phyloP scores from a whole-genome alignment of 2,797 vertebrate species.

The Nannoperca obscura region DNA sequence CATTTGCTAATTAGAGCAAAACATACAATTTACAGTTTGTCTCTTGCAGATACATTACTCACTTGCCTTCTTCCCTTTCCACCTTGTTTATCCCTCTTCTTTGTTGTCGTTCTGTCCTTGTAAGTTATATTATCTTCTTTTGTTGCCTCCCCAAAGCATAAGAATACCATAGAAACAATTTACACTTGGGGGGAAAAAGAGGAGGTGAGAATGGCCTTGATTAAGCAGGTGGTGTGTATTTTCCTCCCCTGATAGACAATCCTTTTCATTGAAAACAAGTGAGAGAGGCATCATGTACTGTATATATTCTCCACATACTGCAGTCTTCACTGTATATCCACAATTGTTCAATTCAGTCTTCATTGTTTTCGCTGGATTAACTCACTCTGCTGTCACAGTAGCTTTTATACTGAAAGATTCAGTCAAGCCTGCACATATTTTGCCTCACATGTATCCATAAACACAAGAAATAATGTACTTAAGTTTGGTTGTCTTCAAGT shows the following conservation, averaged over 20 bases:
- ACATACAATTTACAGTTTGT: background rate
- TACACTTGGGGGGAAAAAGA: background rate
- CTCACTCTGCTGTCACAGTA: background rate
- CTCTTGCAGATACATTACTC: background rate
- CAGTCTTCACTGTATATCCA: background rate
- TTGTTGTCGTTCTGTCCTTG: background rate
- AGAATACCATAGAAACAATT: background rate
- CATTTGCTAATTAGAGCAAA: background rate
- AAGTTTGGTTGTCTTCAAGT: background rate
- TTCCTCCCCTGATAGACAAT: slow-evolving; percentile 4
- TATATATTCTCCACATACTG: background rate
- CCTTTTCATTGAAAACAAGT: slow-evolving; percentile 3
- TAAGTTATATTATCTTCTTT: background rate
- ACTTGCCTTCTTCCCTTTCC: background rate
- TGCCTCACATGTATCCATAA: background rate
- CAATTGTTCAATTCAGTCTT: background rate
- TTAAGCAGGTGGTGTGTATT: background rate
- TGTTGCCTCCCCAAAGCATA: background rate
- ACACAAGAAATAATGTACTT: background rate
- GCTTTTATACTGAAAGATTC: background rate
- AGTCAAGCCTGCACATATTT: slow-evolving; percentile 6
- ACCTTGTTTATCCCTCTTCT: background rate
- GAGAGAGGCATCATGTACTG: background rate
- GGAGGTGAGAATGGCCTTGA: slow-evolving; percentile 11
- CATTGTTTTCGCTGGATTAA: background rate